A percentile compares a stretch with the other conserved stretches of the same genome.
Evolutionary conservation across 2,113 vertebrate species (phyloP).

Genomic region (Cinclus mexicanus): DNA sequence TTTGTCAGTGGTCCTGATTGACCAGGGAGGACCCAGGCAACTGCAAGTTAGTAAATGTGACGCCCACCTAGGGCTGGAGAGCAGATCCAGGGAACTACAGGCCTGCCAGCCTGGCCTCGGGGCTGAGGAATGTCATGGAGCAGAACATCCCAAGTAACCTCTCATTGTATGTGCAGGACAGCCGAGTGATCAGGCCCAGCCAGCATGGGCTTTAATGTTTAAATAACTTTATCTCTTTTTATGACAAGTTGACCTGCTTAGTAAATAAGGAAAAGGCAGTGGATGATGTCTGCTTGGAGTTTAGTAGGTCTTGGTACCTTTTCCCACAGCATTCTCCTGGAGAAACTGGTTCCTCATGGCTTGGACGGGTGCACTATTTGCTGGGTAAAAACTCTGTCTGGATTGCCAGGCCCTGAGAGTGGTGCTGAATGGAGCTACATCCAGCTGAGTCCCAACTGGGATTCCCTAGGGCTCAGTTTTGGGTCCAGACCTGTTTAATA

Average conservation of each 20-base stretch:
- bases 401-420: not conserved
- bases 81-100: not conserved
- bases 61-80: not conserved
- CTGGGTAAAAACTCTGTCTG: not conserved
- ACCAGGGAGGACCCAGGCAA: not conserved
- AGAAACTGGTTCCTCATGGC: not conserved
- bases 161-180: fast-evolving
- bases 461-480: not conserved
- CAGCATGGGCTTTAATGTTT: not conserved
- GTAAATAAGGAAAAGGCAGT: not conserved
- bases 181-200: not conserved
- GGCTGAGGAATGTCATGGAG: not conserved
- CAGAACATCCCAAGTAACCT: not conserved
- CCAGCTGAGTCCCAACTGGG: not conserved
- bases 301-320: not conserved
- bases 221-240: not conserved
- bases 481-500: not conserved
- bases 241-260: not conserved
- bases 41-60: not conserved
- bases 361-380: not conserved
- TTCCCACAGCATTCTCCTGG: not conserved
- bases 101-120: fast-evolving
- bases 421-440: not conserved
- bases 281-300: not conserved
- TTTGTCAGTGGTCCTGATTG: not conserved